Evolutionary conservation across 2,797 vertebrate genomes (phyloP).

Genomic region (Sciurus vulgaris): DNA sequence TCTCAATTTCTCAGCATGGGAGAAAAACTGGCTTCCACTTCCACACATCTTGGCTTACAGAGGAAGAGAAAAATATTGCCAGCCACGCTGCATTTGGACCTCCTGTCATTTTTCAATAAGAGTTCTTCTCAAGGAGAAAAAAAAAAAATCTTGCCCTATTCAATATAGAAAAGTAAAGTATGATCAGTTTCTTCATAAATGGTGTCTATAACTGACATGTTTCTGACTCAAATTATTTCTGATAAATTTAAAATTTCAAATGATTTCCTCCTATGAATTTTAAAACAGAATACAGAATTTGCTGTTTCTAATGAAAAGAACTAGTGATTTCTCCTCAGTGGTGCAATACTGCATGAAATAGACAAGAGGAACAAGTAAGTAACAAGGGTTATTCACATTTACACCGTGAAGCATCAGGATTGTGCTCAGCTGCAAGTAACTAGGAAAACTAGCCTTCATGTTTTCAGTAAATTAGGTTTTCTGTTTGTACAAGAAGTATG

Average conservation of each 20-base stretch:
- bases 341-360: not conserved
- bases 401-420: not conserved
- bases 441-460: not conserved
- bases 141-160: not conserved
- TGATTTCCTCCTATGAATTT: not conserved
- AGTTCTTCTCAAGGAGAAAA: slow-evolving; percentile 41
- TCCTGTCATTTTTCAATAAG: slow-evolving; percentile 58
- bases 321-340: not conserved
- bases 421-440: not conserved
- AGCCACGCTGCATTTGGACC: slow-evolving; percentile 34
- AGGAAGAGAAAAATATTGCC: slow-evolving; percentile 64
- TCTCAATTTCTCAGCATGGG: slow-evolving; percentile 58
- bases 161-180: not conserved
- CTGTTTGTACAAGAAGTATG: not conserved
- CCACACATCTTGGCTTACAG: slow-evolving; percentile 45
- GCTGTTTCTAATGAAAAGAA: not conserved
- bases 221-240: slow-evolving; percentile 16
- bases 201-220: not conserved
- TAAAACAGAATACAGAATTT: not conserved
- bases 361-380: not conserved
- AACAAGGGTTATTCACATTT: not conserved
- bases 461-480: slow-evolving; percentile 24
- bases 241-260: slow-evolving; percentile 28
- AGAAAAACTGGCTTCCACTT: slow-evolving; percentile 71
- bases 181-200: not conserved